These are phyloP conservation scores for Calameuta idolon DNA, from an alignment of 2,888 invertebrate species.

Conservation along the genomic window DNA sequence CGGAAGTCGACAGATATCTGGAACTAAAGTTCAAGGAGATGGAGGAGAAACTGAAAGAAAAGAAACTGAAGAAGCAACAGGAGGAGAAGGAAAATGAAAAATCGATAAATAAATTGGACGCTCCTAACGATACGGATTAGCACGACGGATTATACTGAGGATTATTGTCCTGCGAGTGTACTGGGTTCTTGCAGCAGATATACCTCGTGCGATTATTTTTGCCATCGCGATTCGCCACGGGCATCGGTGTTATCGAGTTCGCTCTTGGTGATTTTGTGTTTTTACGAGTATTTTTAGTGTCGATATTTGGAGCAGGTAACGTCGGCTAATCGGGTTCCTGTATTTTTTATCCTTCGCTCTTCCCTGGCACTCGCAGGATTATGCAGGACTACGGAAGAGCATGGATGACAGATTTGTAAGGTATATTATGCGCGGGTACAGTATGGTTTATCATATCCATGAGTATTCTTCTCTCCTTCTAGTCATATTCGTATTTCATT, in stretches of 20 bases:
- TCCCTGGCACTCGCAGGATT: not conserved
- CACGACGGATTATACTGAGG: not conserved
- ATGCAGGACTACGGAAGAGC: not conserved
- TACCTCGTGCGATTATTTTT: not conserved
- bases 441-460: slow-evolving; percentile 28
- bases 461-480: slow-evolving; percentile 47
- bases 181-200: not conserved
- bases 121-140: slow-evolving; percentile 26
- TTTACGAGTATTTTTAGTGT: not conserved
- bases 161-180: not conserved
- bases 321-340: not conserved
- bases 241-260: not conserved
- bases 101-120: slow-evolving; percentile 27
- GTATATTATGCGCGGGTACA: slow-evolving; percentile 24
- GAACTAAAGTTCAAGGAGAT: slow-evolving; percentile 88
- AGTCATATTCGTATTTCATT: slow-evolving; percentile 53
- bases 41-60: slow-evolving; percentile 82
- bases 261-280: not conserved
- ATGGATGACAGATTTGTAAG: not conserved
- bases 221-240: not conserved
- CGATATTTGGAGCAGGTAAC: not conserved
- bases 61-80: slow-evolving; percentile 68
- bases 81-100: slow-evolving; percentile 48
- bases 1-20: slow-evolving; percentile 87
- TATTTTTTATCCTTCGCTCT: not conserved